These are phyloP conservation scores for Lytechinus pictus DNA, from an alignment of 35 echinoderm and acorn worm genomes.

Conservation along the genomic window DNA sequence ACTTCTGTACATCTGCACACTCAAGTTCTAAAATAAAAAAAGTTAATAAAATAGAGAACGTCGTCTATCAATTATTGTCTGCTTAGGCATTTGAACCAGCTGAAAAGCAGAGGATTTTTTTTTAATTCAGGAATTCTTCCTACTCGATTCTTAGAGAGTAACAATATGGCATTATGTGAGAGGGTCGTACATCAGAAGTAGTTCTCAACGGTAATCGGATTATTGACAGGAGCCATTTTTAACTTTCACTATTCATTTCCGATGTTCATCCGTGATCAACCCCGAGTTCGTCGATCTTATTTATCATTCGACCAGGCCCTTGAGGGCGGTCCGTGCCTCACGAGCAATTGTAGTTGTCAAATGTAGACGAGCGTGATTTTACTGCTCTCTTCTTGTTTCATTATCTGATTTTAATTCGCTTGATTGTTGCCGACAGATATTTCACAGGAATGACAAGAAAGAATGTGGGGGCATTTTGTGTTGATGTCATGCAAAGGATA, in stretches of 20 bases:
- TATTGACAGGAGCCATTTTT: conserved; percentile 8
- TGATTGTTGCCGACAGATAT: not conserved
- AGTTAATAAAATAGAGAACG: too few relatives aligned
- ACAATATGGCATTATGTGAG: too few relatives aligned
- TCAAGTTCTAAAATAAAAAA: too few relatives aligned
- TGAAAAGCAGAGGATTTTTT: too few relatives aligned
- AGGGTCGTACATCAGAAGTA: not conserved
- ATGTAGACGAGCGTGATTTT: not conserved
- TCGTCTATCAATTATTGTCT: too few relatives aligned
- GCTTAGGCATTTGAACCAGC: too few relatives aligned
- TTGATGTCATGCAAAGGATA: not conserved
- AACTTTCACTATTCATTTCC: not conserved
- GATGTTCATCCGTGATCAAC: not conserved
- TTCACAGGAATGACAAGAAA: not conserved
- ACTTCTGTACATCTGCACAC: too few relatives aligned
- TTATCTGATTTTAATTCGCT: not conserved
- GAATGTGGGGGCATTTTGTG: not conserved
- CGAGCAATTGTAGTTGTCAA: not conserved
- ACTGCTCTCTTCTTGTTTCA: not conserved
- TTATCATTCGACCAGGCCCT: not conserved
- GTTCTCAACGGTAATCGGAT: not conserved
- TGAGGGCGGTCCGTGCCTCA: not conserved
- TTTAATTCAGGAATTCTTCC: too few relatives aligned
- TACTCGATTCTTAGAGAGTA: too few relatives aligned
- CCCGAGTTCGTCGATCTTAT: not conserved